Evolutionary conservation across 2,888 invertebrate genomes (phyloP).

Genomic region (Leptura quadrifasciata): DNA sequence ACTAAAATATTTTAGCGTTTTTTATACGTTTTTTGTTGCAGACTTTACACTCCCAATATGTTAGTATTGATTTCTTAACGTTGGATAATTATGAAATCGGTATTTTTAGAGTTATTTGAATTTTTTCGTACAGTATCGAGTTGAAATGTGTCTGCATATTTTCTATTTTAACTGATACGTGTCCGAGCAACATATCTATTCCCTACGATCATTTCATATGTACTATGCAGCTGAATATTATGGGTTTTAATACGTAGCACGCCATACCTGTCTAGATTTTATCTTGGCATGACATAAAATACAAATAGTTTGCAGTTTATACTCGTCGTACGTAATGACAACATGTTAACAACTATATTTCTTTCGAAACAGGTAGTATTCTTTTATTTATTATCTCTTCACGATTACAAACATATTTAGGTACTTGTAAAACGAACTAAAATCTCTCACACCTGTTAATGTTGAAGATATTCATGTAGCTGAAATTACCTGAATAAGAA

Average conservation of each 20-base stretch:
- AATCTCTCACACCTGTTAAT: too few species aligned
- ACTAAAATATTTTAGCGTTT: not conserved
- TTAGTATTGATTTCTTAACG: not conserved
- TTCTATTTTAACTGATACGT: not conserved
- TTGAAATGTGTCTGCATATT: not conserved
- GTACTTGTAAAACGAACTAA: too few species aligned
- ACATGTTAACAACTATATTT: not conserved
- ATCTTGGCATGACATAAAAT: not conserved
- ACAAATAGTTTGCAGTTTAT: conserved; percentile 1
- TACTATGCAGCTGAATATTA: not conserved
- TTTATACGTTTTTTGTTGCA: not conserved
- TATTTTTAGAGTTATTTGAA: not conserved
- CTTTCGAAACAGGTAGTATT: too few species aligned
- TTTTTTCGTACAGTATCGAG: not conserved
- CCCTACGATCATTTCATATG: not conserved
- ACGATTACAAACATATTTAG: too few species aligned
- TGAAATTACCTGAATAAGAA: too few species aligned
- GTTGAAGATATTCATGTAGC: too few species aligned
- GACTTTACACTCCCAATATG: not conserved
- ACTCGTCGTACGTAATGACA: not conserved
- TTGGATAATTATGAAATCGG: not conserved
- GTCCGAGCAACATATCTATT: not conserved
- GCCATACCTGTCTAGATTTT: conserved; percentile 2
- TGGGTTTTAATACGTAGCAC: not conserved
- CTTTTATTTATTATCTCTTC: too few species aligned